Base-by-base conservation (phyloP, 2,113 vertebrate genomes). In the Corvus hawaiiensis region DNA sequence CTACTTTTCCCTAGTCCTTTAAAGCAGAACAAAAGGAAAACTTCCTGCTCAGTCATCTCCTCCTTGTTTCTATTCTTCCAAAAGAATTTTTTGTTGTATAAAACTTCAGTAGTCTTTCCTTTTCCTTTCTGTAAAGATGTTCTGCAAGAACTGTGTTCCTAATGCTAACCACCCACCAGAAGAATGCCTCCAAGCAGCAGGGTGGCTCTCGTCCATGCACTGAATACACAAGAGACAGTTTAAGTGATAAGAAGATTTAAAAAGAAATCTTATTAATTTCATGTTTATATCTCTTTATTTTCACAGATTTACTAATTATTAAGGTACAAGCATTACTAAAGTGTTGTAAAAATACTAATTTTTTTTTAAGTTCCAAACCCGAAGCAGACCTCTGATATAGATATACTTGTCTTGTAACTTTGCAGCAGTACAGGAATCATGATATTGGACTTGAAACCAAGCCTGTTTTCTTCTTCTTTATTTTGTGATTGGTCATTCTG, bases 211-310 rank as follows among this genome's bases (percentile, higher is more conserved):
- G 5, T 24, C 17, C 51, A 13, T 22, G 16, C 7, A 23, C 48
- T 88, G 76, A 97, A 91, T 61, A 78, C 46, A 48, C 16, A 68
- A 61, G 5, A 82, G 37, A 44, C 26, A 67, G 51, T 79, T 92
- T 83, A 81, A 92, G 16, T 71, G 41, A 32, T 68, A 89, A 74
- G 21, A 94, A 19, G 44, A 96, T 93, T 97, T 94, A 77, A 90
- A 97, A 94, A 84, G 5, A 96, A 93, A 87, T 9, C 13, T 83
- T 91, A 97, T 84, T 96, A 95, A 79, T 94, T 97, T 96, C 89
- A 84, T 52, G 61, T 95, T 95, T 97, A 54, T 88, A 90, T 41
- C 37, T 95, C 26, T 96, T 28, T 22, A n/a, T 86, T 94, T 96
- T 86, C 27, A 81, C 33, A 91, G 49, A 91, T 95, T 87, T 90